These are phyloP conservation scores for Dicaeum eximium DNA, from an alignment of 2,113 vertebrate genomes.

Conservation along the genomic window DNA sequence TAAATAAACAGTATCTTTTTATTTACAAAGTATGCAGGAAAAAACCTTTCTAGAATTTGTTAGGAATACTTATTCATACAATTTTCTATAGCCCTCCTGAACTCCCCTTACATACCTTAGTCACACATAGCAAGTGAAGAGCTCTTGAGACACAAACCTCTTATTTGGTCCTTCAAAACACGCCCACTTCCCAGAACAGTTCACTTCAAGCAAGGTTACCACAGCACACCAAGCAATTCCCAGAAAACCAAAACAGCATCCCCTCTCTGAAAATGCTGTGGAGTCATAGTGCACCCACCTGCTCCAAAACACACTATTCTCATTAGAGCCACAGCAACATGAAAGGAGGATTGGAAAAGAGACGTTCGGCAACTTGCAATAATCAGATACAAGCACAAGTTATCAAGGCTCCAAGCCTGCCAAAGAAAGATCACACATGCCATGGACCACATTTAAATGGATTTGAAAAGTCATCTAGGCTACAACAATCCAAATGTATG, in stretches of 20 bases:
- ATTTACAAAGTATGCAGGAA: neutral
- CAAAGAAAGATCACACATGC: neutral
- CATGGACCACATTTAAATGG: neutral
- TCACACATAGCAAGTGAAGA: neutral
- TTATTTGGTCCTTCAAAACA: neutral
- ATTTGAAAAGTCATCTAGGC: neutral
- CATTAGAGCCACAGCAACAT: neutral
- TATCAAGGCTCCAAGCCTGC: neutral
- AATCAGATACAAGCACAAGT: neutral
- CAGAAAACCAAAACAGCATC: neutral
- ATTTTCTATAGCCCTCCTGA: neutral
- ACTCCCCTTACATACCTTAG: neutral
- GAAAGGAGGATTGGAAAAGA: neutral
- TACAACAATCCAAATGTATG: neutral
- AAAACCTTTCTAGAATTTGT: neutral
- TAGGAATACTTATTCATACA: neutral
- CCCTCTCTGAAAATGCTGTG: neutral
- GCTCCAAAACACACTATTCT: neutral
- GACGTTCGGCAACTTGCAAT: accelerated
- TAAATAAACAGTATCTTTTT: neutral
- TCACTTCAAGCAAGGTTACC: neutral
- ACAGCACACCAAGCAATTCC: neutral
- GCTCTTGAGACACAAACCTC: neutral
- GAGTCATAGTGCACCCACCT: neutral
- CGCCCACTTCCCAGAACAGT: neutral